These are phyloP conservation scores for Lithodes maja DNA, from an alignment of 2,888 invertebrate genomes.

Conservation along the genomic window DNA sequence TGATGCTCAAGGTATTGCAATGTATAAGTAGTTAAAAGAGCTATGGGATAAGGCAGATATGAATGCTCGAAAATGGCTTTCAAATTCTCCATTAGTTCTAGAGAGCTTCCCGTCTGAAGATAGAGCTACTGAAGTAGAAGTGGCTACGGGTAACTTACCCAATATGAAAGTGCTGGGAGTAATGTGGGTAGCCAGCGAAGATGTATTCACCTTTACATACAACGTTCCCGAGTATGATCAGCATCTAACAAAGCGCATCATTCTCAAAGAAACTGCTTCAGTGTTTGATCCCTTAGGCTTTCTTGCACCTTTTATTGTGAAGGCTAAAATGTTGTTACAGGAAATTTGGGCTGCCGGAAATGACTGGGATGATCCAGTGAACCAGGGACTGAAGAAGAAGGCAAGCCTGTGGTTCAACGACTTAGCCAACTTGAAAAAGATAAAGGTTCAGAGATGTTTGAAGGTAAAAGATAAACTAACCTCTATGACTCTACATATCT, in stretches of 20 bases:
- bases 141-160: not conserved
- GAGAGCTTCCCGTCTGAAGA: not conserved
- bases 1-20: too few relatives aligned
- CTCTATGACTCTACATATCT: not conserved
- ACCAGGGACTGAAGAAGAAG: too few relatives aligned
- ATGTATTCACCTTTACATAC: constrained; percentile 10
- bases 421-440: not conserved
- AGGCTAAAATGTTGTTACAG: constrained; percentile 12
- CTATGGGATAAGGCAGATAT: constrained; percentile 9
- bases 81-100: not conserved
- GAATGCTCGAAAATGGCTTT: not conserved
- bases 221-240: not conserved
- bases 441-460: constrained; percentile 2
- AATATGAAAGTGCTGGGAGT: not conserved
- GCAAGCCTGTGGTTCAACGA: not conserved
- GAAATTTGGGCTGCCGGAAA: not conserved
- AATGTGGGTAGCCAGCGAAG: not conserved
- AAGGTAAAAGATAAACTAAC: not conserved
- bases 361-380: constrained; percentile 10
- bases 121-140: not conserved
- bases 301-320: constrained; percentile 3
- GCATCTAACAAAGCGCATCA: not conserved
- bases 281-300: constrained; percentile 13
- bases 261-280: not conserved
- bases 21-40: not conserved